Evolutionary conservation across 2,888 invertebrate genomes (phyloP).

Genomic region (Achlya flavicornis): DNA sequence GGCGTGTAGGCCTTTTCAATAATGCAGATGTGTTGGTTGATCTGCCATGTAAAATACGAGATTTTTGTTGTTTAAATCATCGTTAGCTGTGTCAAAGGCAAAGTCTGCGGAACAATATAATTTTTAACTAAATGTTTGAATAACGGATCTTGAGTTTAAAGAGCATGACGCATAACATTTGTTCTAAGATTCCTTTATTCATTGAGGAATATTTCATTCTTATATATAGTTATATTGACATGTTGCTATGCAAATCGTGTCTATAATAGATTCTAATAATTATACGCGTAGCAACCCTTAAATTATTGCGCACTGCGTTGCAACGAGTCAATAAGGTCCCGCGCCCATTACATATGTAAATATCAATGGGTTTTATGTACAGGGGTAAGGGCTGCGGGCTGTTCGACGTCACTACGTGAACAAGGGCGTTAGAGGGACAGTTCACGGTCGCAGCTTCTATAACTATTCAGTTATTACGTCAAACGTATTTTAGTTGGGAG

Average conservation of each 20-base stretch:
- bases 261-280: neutral
- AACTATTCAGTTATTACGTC: neutral
- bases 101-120: neutral
- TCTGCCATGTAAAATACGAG: constrained; percentile 20
- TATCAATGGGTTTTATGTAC: constrained; percentile 5
- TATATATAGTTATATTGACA: no score
- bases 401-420: constrained; percentile 4
- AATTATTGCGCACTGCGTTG: neutral
- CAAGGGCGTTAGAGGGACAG: neutral
- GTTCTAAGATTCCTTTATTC: neutral
- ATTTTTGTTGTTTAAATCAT: neutral
- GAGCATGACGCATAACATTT: neutral
- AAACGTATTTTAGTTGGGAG: neutral
- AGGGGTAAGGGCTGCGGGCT: neutral
- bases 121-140: neutral
- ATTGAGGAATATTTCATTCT: no score
- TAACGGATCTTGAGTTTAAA: neutral
- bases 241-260: neutral
- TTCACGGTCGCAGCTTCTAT: neutral
- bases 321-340: neutral
- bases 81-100: constrained; percentile 3
- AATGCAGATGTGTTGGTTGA: constrained; percentile 24
- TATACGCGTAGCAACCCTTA: neutral
- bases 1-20: constrained; percentile 34
- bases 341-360: neutral